phyloP scores from a whole-genome alignment of 2,797 vertebrate species.

The Kryptopterus vitreolus region DNA sequence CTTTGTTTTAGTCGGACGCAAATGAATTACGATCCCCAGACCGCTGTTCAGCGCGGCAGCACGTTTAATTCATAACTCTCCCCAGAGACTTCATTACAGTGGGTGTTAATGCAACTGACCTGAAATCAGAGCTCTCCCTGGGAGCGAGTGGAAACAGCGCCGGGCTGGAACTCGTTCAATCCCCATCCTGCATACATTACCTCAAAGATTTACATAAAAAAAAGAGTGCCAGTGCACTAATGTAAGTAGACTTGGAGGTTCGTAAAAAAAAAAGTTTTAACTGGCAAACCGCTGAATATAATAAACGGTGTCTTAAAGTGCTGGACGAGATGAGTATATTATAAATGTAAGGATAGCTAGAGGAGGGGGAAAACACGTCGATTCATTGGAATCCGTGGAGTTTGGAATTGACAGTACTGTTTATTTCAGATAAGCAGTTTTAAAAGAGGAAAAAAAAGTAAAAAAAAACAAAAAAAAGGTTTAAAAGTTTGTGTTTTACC shows the following conservation, averaged over 20 bases:
- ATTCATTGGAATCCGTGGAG: not conserved
- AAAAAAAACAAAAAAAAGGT: no score
- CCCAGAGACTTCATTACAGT: slow-evolving; percentile 44
- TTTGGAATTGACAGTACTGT: not conserved
- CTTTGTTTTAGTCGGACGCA: slow-evolving; percentile 12
- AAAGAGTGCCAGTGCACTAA: not conserved
- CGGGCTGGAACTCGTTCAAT: slow-evolving; percentile 16
- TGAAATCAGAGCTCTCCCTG: slow-evolving; percentile 37
- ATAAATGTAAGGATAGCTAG: not conserved
- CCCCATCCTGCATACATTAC: slow-evolving; percentile 30
- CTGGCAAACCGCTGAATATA: not conserved
- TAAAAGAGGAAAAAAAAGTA: no score
- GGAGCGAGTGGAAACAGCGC: slow-evolving; percentile 15
- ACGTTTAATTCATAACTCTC: slow-evolving; percentile 27
- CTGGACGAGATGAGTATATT: not conserved
- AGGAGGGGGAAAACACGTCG: not conserved
- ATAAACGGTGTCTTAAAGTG: not conserved
- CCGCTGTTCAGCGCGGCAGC: slow-evolving; percentile 18
- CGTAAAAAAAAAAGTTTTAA: slow-evolving; percentile 16
- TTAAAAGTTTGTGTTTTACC: not conserved
- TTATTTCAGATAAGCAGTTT: not conserved
- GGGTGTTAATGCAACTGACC: slow-evolving; percentile 48
- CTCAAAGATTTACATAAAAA: not conserved
- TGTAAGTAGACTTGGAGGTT: slow-evolving; percentile 5
- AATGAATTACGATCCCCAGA: slow-evolving; percentile 27